Conservation (phyloP, 2,888 invertebrate species). For the Napeogenes inachia region DNA sequence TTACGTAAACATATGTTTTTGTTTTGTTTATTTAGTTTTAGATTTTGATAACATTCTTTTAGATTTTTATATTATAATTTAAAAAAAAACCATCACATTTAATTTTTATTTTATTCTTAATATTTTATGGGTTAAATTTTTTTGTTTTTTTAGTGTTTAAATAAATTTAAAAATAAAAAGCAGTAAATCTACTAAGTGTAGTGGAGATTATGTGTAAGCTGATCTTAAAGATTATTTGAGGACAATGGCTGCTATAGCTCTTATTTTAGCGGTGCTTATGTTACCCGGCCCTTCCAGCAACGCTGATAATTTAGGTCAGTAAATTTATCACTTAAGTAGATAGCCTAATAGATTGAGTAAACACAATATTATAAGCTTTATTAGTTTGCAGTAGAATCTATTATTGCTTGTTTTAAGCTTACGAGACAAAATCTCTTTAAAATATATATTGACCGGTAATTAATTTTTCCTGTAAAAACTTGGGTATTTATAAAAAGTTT, state of each 20-base stretch:
- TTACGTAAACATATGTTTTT: conserved; percentile 14
- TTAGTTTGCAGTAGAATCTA: background rate
- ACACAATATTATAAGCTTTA: background rate
- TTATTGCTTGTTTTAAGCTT: background rate
- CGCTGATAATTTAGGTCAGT: conserved; percentile 69
- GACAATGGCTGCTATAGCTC: conserved; percentile 29
- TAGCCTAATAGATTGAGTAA: conserved; percentile 1
- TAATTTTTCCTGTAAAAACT: too few relatives aligned
- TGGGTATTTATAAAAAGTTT: too few relatives aligned
- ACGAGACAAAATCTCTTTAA: too few relatives aligned
- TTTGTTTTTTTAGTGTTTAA: background rate
- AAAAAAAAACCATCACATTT: background rate
- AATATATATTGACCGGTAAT: too few relatives aligned
- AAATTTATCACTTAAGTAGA: conserved; percentile 26
- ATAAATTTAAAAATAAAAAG: too few relatives aligned
- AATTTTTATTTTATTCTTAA: conserved; percentile 3
- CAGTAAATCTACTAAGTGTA: conserved; percentile 3
- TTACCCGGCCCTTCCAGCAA: conserved; percentile 60
- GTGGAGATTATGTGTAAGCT: conserved; percentile 7
- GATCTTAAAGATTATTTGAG: conserved; percentile 12
- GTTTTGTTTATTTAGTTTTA: conserved; percentile 13
- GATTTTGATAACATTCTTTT: conserved; percentile 13
- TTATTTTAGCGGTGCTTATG: conserved; percentile 53
- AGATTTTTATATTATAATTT: background rate
- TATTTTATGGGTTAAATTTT: background rate